Evolutionary conservation across 2,888 invertebrate species (phyloP).

Genomic region (Tetranychus truncatus): DNA sequence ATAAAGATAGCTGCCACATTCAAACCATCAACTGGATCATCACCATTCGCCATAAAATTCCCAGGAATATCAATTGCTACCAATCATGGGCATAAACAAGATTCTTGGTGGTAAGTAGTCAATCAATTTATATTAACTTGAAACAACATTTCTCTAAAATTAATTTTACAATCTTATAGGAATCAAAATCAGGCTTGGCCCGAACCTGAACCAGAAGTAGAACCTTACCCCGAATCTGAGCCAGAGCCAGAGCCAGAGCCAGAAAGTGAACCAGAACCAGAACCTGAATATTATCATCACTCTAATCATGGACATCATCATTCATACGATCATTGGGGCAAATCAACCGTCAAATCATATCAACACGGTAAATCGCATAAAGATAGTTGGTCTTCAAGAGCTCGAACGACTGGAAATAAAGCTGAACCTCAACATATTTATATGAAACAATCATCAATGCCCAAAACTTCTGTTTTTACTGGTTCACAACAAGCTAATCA

Average conservation of each 20-base stretch:
- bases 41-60: background rate
- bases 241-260: conserved; percentile 26
- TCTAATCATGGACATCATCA: conserved; percentile 24
- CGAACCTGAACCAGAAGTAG: background rate
- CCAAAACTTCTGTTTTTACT: background rate
- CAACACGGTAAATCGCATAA: background rate
- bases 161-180: background rate
- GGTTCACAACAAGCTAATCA: background rate
- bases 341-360: conserved; percentile 27
- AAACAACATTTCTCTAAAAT: too few relatives aligned
- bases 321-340: conserved; percentile 30
- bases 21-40: background rate
- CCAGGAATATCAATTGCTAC: conserved; percentile 3
- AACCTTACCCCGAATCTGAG: conserved; percentile 16
- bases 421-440: background rate
- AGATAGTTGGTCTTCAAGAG: background rate
- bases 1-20: conserved; percentile 1
- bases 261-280: conserved; percentile 33
- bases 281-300: conserved; percentile 33
- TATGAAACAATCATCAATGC: background rate
- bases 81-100: background rate
- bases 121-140: too few relatives aligned
- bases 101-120: background rate
- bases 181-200: background rate
- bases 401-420: background rate